phyloP scores from a whole-genome alignment of 1,140 invertebrate genomes.

The Drosophila punjabiensis region DNA sequence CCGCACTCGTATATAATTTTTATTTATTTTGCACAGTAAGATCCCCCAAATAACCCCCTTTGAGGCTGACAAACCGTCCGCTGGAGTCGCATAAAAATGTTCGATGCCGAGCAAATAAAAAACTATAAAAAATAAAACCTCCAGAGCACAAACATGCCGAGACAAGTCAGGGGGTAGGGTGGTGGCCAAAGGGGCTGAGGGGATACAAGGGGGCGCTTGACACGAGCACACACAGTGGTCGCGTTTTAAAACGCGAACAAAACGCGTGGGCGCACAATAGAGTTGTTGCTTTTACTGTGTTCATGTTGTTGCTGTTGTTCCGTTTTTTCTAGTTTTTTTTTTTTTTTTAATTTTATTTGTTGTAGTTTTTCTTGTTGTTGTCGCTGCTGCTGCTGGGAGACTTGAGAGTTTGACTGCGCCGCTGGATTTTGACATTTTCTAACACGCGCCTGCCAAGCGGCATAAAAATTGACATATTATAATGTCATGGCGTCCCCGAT shows the following conservation, averaged over 20 bases:
- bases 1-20: slow-evolving; percentile 11
- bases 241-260: slow-evolving; percentile 67
- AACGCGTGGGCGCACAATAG: slow-evolving; percentile 80
- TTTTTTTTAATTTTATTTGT: slow-evolving; percentile 13
- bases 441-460: slow-evolving; percentile 81
- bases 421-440: slow-evolving; percentile 81
- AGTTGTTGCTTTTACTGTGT: slow-evolving; percentile 66
- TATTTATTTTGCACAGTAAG: slow-evolving; percentile 1
- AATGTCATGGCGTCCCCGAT: slow-evolving; percentile 83
- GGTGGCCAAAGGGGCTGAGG: not conserved
- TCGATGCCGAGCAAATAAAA: slow-evolving; percentile 46
- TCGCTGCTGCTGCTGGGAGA: slow-evolving; percentile 19
- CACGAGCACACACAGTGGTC: slow-evolving; percentile 60
- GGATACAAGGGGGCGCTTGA: slow-evolving; percentile 2
- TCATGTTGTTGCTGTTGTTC: slow-evolving; percentile 21
- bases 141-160: slow-evolving; percentile 31
- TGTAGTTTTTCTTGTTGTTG: slow-evolving; percentile 8
- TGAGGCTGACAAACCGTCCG: slow-evolving; percentile 46
- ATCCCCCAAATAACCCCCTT: slow-evolving; percentile 20
- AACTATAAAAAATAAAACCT: slow-evolving; percentile 27
- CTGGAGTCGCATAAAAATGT: slow-evolving; percentile 60
- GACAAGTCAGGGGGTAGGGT: slow-evolving; percentile 10
- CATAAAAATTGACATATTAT: slow-evolving; percentile 84
- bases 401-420: slow-evolving; percentile 55
- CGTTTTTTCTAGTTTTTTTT: not conserved